Evolutionary conservation across 2,888 invertebrate species (phyloP).

Genomic region (Matsumyia berberina): DNA sequence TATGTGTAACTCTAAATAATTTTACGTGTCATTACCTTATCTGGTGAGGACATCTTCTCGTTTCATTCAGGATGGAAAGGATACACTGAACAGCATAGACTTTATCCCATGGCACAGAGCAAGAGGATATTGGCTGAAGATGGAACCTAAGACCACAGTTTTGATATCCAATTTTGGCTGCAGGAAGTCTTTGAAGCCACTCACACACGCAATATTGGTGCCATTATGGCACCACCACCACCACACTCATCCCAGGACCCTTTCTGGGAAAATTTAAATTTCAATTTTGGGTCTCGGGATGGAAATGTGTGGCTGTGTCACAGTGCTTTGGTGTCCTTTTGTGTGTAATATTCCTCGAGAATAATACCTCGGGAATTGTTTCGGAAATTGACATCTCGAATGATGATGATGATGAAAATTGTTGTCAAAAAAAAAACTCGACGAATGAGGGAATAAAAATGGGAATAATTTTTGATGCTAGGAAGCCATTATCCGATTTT

Average conservation of each 20-base stretch:
- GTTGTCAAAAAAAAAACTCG: conserved; percentile 5
- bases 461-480: background rate
- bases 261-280: conserved; percentile 29
- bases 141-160: conserved; percentile 23
- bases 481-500: too few relatives aligned
- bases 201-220: conserved; percentile 29
- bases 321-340: conserved; percentile 3
- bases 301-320: background rate
- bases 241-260: background rate
- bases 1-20: conserved; percentile 15
- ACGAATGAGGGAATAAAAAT: background rate
- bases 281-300: conserved; percentile 30
- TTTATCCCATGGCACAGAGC: conserved; percentile 2
- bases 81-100: background rate
- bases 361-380: conserved; percentile 35
- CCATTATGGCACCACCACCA: background rate
- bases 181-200: conserved; percentile 35
- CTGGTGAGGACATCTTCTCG: conserved; percentile 19
- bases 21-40: conserved; percentile 46
- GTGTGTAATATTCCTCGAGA: conserved; percentile 8
- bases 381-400: conserved; percentile 57
- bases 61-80: conserved; percentile 27
- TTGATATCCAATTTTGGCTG: conserved; percentile 54
- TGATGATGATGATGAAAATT: conserved; percentile 35
- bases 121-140: conserved; percentile 30